These are phyloP conservation scores for Acronicta psi DNA, from an alignment of 2,888 invertebrate genomes.

Conservation along the genomic window DNA sequence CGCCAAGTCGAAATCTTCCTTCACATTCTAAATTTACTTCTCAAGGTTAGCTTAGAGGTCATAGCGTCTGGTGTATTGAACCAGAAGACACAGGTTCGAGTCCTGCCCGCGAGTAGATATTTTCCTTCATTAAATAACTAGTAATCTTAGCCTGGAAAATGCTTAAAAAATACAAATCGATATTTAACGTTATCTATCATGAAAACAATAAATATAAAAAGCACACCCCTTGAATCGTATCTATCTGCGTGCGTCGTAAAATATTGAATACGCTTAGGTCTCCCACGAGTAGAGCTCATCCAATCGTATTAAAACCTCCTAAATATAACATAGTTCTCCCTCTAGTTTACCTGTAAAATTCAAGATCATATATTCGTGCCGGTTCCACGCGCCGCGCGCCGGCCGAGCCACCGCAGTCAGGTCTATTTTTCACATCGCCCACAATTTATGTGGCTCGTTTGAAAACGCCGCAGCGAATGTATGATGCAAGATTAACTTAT, in stretches of 20 bases:
- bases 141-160: too few species aligned
- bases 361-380: conserved; percentile 68
- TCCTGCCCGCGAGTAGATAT: too few species aligned
- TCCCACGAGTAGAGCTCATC: conserved; percentile 29
- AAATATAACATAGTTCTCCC: conserved; percentile 51
- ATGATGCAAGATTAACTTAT: conserved; percentile 77
- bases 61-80: too few species aligned
- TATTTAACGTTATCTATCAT: too few species aligned
- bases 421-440: conserved; percentile 76
- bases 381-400: conserved; percentile 46
- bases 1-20: too few species aligned
- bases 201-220: conserved; percentile 11
- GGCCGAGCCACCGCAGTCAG: conserved; percentile 53
- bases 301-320: conserved; percentile 55
- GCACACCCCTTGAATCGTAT: conserved; percentile 19
- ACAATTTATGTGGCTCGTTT: conserved; percentile 75
- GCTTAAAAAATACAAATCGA: too few species aligned
- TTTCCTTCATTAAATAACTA: too few species aligned
- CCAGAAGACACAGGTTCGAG: too few species aligned
- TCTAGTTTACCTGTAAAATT: conserved; percentile 64
- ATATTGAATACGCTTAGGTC: conserved; percentile 41
- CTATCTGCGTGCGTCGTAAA: conserved; percentile 37
- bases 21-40: too few species aligned
- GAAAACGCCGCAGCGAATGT: conserved; percentile 68
- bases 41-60: too few species aligned